phyloP scores from a whole-genome alignment of 1,140 invertebrate genomes.

The Caenorhabditis latens region DNA sequence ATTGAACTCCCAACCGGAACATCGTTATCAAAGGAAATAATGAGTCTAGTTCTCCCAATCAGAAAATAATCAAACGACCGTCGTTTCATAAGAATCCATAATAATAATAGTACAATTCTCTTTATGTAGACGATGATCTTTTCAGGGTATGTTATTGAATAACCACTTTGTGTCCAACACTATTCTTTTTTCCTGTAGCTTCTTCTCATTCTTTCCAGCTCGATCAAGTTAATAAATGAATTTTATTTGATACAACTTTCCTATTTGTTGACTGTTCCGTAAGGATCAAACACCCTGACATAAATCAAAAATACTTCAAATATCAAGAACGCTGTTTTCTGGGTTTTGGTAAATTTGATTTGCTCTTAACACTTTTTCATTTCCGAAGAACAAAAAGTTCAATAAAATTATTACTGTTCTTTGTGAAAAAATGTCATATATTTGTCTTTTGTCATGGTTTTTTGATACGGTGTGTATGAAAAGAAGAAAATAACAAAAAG shows the following conservation, averaged over 20 bases:
- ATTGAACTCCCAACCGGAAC: constrained; percentile 38
- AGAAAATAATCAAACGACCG: not conserved
- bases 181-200: not conserved
- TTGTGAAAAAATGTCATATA: no score
- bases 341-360: no score
- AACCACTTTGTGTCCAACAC: constrained; percentile 34
- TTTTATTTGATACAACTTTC: not conserved
- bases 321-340: no score
- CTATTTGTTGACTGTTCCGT: no score
- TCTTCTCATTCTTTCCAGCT: not conserved
- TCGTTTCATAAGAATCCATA: not conserved
- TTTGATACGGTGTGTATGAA: not conserved
- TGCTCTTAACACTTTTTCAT: no score
- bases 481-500: constrained; percentile 2
- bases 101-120: constrained; percentile 45
- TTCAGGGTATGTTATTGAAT: constrained; percentile 29
- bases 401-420: no score
- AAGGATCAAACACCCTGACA: no score
- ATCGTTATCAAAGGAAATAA: not conserved
- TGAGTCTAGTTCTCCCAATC: not conserved
- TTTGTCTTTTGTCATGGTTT: not conserved
- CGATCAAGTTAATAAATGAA: constrained; percentile 23
- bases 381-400: no score
- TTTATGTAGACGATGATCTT: constrained; percentile 15
- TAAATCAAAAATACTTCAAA: no score